Evolutionary conservation across 2,888 invertebrate species (phyloP).

Genomic region (Pollenia griseotomentosa): DNA sequence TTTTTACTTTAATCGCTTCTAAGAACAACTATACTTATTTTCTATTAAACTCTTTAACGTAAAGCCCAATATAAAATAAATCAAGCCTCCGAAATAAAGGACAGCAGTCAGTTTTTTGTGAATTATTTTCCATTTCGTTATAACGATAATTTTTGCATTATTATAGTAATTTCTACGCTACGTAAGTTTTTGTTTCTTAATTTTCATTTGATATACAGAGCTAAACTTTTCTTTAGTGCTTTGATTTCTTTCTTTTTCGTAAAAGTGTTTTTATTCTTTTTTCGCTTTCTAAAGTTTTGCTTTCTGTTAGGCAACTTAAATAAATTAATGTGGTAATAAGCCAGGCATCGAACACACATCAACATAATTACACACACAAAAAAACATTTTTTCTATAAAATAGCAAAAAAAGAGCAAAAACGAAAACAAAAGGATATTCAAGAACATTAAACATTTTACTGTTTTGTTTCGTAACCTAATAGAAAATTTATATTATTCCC

Average conservation of each 20-base stretch:
- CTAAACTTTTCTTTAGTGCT: conserved; percentile 4
- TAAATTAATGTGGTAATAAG: conserved; percentile 83
- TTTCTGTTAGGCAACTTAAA: conserved; percentile 75
- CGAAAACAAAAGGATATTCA: conserved; percentile 29
- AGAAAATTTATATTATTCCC: conserved; percentile 22
- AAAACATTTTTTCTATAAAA: neutral
- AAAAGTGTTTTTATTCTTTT: neutral
- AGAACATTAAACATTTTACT: conserved; percentile 43
- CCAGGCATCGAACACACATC: conserved; percentile 76
- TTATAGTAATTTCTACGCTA: neutral
- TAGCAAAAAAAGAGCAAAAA: conserved; percentile 34
- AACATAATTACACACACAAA: neutral
- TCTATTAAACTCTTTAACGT: no score
- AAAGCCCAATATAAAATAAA: no score
- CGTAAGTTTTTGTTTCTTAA: conserved; percentile 16
- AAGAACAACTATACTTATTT: no score
- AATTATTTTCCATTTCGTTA: neutral
- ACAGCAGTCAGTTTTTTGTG: no score
- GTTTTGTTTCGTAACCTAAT: conserved; percentile 48
- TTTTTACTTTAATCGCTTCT: no score
- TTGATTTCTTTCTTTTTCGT: conserved; percentile 28
- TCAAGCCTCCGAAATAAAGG: no score
- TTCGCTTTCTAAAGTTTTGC: conserved; percentile 30
- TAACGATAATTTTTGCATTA: neutral
- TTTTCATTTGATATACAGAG: conserved; percentile 32